Base-by-base conservation (phyloP, 2,888 invertebrate genomes). In the Drosophila paramelanica region DNA sequence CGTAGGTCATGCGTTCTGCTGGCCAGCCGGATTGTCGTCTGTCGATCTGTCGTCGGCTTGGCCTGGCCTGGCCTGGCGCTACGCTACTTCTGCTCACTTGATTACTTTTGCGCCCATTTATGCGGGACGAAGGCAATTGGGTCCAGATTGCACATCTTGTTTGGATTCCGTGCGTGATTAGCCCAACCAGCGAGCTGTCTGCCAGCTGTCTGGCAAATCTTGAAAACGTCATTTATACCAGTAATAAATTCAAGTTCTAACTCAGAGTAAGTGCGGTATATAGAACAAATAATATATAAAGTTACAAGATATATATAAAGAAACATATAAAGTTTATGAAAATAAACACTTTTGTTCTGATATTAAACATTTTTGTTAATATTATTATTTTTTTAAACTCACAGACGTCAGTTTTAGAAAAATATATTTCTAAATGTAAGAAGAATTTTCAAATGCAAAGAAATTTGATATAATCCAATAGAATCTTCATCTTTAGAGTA, bases 1-100 rank as follows among this genome's bases (percentile, higher is more conserved):
- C 74, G 85, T 87, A 81, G 89, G 87, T 84, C 89, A 77, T 67
- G 88, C 82, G 69, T 84, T 81, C 55, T 41, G 41, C 52, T 65
- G 79, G 23, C 58, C 78, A 60, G 62, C 57, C 46, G 47, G 57
- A 51, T 43, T 45, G 57, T 60, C 58, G 62, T 61, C 62, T 33
- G 36, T 4, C 23, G 27, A 39, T 46, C 46, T 57, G 46, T 56
- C 61, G 47, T 73, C 42, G 31, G 47, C n/a, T n/a, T n/a, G n/a
- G n/a, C n/a, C n/a, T 65, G 70, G 68, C 52, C 81, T 77, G 81
- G 70, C 78, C 81, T 77, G 78, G 70, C 78, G 81, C 78, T 80
- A 64, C 57, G 60, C 73, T 77, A 69, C 65, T 69, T 73, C 52
- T 55, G 39, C 59, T 47, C 52, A 50, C 79, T 69, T 78, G 77